phyloP scores from a whole-genome alignment of 2,888 invertebrate species.

The Orthosia cruda region DNA sequence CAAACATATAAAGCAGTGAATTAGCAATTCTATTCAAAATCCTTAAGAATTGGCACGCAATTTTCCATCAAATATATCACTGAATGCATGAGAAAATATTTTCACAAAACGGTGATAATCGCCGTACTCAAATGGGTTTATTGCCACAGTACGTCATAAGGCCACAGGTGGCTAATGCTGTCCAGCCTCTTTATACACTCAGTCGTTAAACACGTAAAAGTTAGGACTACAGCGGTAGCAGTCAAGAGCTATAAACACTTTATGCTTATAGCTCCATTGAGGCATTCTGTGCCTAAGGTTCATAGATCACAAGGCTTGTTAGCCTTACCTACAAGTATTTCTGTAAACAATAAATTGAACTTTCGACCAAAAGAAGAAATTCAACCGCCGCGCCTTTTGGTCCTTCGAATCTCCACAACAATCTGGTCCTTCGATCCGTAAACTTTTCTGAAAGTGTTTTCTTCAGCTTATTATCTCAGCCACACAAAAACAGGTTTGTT shows the following conservation, averaged over 20 bases:
- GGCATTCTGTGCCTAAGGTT: slow-evolving; percentile 14
- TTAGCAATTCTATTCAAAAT: too few species aligned
- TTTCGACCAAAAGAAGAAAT: background rate
- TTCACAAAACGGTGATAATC: background rate
- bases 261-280: slow-evolving; percentile 33
- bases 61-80: too few species aligned
- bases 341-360: background rate
- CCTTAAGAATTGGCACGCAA: too few species aligned
- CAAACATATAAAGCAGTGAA: too few species aligned
- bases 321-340: slow-evolving; percentile 19
- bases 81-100: background rate
- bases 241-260: slow-evolving; percentile 32
- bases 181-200: slow-evolving; percentile 7
- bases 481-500: slow-evolving; percentile 47
- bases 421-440: slow-evolving; percentile 34
- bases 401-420: slow-evolving; percentile 15
- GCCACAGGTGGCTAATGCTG: slow-evolving; percentile 11
- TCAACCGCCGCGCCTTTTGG: background rate
- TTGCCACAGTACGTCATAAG: background rate
- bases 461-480: slow-evolving; percentile 22
- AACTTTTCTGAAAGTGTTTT: slow-evolving; percentile 37
- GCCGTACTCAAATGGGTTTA: background rate
- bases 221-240: background rate
- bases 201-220: slow-evolving; percentile 16
- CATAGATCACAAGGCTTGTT: background rate